phyloP scores from a whole-genome alignment of 2,888 invertebrate species.

The Diabrotica balteata region DNA sequence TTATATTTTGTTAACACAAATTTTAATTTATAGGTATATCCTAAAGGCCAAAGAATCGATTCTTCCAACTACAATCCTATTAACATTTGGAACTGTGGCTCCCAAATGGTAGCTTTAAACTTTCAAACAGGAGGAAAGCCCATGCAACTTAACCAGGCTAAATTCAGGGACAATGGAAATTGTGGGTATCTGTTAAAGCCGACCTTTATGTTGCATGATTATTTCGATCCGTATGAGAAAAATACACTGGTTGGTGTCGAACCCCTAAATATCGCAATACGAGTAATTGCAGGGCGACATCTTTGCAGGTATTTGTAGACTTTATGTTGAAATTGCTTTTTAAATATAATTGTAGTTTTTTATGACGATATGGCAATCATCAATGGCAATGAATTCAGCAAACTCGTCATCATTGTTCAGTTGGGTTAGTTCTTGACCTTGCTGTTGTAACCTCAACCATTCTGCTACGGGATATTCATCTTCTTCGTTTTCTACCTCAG shows the following conservation, averaged over 20 bases:
- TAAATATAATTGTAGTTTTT: too few relatives aligned
- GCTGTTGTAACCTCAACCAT: too few relatives aligned
- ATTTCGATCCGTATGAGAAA: conserved; percentile 80
- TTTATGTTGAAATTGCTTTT: too few relatives aligned
- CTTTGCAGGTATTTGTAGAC: conserved; percentile 66
- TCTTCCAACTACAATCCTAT: conserved; percentile 97
- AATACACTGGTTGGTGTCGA: conserved; percentile 67
- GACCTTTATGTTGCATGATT: conserved; percentile 82
- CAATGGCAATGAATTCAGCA: too few relatives aligned
- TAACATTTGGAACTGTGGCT: conserved; percentile 94
- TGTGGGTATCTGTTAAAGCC: conserved; percentile 95
- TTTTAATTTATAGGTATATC: conserved; percentile 76
- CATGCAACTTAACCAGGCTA: conserved; percentile 95
- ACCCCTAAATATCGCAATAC: conserved; percentile 71
- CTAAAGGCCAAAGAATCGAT: conserved; percentile 92
- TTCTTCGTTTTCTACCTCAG: too few relatives aligned
- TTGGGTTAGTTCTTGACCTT: too few relatives aligned
- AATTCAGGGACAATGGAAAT: conserved; percentile 89
- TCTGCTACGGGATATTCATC: too few relatives aligned
- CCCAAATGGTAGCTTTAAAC: conserved; percentile 97
- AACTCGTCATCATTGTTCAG: too few relatives aligned
- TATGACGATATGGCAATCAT: too few relatives aligned
- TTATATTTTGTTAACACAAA: too few relatives aligned
- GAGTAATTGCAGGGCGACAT: conserved; percentile 90
- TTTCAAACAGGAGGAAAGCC: conserved; percentile 95